Base-by-base conservation (phyloP, 2,113 vertebrate genomes). In the Chlorocebus sabaeus region DNA sequence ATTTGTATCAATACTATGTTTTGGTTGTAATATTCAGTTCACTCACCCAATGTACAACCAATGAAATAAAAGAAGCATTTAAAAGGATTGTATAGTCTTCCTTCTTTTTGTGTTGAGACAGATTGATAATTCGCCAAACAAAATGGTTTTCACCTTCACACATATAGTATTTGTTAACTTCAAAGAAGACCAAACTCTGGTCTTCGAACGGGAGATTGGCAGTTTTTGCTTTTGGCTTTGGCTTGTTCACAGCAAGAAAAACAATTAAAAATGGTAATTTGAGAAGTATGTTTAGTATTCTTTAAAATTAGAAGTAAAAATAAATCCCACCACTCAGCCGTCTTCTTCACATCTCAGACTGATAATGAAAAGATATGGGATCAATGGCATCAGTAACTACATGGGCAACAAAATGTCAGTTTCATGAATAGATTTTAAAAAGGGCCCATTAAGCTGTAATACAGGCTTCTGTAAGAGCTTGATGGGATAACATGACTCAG, bases 61-160 rank as follows among this genome's bases (percentile, higher is more conserved):
- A 98, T 98, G 98, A 99, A 99, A 99, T 99, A 99, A 99, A 99
- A 99, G 98, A 98, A 99, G 98, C 98, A 99, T 99, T 99, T 99
- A 98, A 99, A 99, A 99, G 98, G 97, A 98, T 82, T 93, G 50
- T 0, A 80, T 93, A 18, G 95, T 8, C 0, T 45, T 95, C 0
- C 0, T 90, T 96, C 64, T 89, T 98, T 98, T 87, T 78, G 78
- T 32, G 64, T 78, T 64, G 8, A 50, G 83, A 81, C 0, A 9
- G 0, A 67, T 7, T 57, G 61, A 17, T 57, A 68, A 35, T 72
- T 64, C 75, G 52, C 6, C 73, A 48, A 70, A 85, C 6, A 23
- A 35, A 95, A 40, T 45, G 25, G 48, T 55, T 64, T 93, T 70
- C 32, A 48, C 38, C 35, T 14, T 95, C 52, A 32, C 23, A 11